Conservation (phyloP, 2,888 invertebrate species). For the Chaetoderma sp. region DNA sequence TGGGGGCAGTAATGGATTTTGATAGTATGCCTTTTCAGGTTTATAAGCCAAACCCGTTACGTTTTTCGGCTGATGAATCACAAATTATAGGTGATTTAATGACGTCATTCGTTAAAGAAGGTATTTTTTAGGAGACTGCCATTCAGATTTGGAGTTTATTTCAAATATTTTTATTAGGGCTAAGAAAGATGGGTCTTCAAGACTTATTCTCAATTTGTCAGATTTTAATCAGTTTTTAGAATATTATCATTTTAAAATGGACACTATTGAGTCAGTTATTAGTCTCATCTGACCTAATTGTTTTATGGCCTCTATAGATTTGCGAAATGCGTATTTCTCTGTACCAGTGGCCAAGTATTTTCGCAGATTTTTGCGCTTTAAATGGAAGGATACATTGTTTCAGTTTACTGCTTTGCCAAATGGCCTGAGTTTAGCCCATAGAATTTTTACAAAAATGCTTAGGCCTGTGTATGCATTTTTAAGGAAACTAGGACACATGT, state of each 20-base stretch:
- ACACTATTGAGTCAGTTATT: conserved; percentile 26
- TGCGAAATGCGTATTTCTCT: conserved; percentile 39
- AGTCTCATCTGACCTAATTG: conserved; percentile 12
- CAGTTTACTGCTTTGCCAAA: conserved; percentile 20
- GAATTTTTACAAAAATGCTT: conserved; percentile 25
- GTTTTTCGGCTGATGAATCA: too few species aligned
- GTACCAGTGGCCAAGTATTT: conserved; percentile 26
- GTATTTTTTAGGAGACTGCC: too few species aligned
- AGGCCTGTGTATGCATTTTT: conserved; percentile 25
- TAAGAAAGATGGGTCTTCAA: conserved; percentile 30
- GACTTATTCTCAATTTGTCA: conserved; percentile 38
- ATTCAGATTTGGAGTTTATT: conserved; percentile 14
- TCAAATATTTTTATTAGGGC: conserved; percentile 32
- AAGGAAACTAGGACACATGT: conserved; percentile 14
- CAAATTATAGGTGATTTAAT: too few species aligned
- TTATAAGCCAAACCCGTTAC: too few species aligned
- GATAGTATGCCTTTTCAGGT: too few species aligned
- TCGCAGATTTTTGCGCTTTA: conserved; percentile 15
- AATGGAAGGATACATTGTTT: conserved; percentile 12
- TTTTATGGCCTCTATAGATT: conserved; percentile 36
- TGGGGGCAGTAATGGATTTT: too few species aligned
- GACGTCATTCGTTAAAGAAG: too few species aligned
- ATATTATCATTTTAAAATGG: conserved; percentile 44
- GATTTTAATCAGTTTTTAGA: conserved; percentile 9
- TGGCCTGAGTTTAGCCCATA: conserved; percentile 12